Conservation (phyloP, 2,797 vertebrate genomes). For the Sphaeramia orbicularis region DNA sequence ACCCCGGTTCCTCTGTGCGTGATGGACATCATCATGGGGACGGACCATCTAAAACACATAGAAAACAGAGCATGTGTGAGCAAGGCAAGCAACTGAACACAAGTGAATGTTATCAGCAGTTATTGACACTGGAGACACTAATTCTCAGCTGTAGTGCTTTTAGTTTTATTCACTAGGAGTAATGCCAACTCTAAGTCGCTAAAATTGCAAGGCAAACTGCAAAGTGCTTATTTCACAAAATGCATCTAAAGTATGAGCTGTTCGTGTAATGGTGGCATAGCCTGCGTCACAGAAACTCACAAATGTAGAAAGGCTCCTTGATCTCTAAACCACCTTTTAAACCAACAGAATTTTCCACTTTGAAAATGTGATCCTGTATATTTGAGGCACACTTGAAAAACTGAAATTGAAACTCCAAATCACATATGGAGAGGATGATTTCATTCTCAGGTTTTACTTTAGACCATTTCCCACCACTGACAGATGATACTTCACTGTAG, state of each 20-base stretch:
- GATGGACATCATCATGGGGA: conserved; percentile 95
- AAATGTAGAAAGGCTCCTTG: conserved; percentile 12
- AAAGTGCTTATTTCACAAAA: conserved; percentile 15
- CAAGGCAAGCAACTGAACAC: neutral
- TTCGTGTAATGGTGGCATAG: neutral
- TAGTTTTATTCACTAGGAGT: conserved; percentile 1
- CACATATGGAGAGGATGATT: neutral
- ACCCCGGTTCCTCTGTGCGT: conserved; percentile 91
- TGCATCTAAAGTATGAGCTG: conserved; percentile 15
- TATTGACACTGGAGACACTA: neutral
- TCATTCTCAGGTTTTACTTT: neutral
- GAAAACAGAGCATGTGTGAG: neutral
- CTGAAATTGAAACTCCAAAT: neutral
- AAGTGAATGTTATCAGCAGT: neutral
- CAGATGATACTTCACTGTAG: neutral
- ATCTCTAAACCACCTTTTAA: conserved; percentile 4
- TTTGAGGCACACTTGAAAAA: conserved; percentile 13
- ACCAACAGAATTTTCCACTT: neutral
- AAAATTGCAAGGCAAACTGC: conserved; percentile 6
- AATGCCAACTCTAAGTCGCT: neutral
- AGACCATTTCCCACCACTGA: neutral
- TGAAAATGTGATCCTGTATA: conserved; percentile 5
- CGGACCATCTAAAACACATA: conserved; percentile 89
- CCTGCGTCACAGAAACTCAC: conserved; percentile 29
- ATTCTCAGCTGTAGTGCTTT: no score